Evolutionary conservation across 1,140 invertebrate genomes (phyloP), one percentile per base, ranked within the genome.

Genomic region (Caerostris extrusa): DNA sequence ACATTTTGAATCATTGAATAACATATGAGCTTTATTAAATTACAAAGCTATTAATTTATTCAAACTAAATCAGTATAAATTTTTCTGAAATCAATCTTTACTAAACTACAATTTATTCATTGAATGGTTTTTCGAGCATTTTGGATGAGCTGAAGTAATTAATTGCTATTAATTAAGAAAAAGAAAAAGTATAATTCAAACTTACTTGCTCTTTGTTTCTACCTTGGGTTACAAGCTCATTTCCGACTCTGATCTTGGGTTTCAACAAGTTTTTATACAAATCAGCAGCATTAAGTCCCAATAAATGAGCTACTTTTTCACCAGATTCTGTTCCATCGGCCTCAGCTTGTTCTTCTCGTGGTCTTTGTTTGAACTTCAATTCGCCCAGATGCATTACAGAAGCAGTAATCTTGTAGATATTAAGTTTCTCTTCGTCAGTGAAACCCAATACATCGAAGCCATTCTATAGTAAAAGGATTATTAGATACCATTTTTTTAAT

Each of bases 331-430:
- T 97, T 61, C 97, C 97, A 95, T 97, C 97, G 77, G 97, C 96
- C 95, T 97, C 97, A 87, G 97, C 97, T 95, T 97, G 97, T 95
- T 97, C 97, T 95, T 97, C 97, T 95, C 97, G 96, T 60, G 97
- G 97, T 69, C 95, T 94, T 96, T 97, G 97, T 95, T 97, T 97
- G 96, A 97, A 97, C 95, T 97, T 97, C 96, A 97, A 95, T 94
- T 96, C 96, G 94, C 96, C 96, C 95, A 97, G 96, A 95, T 97
- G 97, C 96, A 97, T 96, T 91, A 97, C 97, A 94, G 96, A 96
- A 56, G 96, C 96, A 90, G 97, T 97, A 91, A 97, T 96, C 94
- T 96, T 97, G 96, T 97, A 97, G 95, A 97, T 96, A 89, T 97
- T 96, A 8, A 95, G 93, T 95, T 97, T 97, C 95, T 97, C 97